phyloP scores from a whole-genome alignment of 2,888 invertebrate species.

The Ormyrus rosae region DNA sequence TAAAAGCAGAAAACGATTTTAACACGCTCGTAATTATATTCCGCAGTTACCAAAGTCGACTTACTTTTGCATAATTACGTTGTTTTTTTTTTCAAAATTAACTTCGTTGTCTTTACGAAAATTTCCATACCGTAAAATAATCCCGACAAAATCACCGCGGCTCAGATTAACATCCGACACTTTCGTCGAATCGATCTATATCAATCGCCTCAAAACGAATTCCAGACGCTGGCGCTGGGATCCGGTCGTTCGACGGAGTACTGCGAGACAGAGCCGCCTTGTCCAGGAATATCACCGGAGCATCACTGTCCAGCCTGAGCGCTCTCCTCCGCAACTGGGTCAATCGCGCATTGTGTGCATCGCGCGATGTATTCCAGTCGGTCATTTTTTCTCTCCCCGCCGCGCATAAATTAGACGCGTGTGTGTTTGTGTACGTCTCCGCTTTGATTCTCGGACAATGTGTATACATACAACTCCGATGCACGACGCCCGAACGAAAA shows the following conservation, averaged over 20 bases:
- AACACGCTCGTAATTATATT: too few relatives aligned
- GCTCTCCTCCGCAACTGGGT: conserved; percentile 29
- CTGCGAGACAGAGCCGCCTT: conserved; percentile 23
- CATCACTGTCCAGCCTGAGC: conserved; percentile 3
- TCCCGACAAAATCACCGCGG: too few relatives aligned
- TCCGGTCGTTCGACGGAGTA: conserved; percentile 17
- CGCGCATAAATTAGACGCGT: conserved; percentile 7
- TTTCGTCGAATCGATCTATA: too few relatives aligned
- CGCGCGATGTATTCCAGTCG: conserved; percentile 30
- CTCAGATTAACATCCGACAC: too few relatives aligned
- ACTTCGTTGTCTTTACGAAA: too few relatives aligned
- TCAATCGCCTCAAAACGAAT: background rate
- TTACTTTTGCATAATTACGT: too few relatives aligned
- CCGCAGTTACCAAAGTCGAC: too few relatives aligned
- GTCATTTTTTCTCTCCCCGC: conserved; percentile 24
- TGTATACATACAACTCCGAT: background rate
- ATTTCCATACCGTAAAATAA: too few relatives aligned
- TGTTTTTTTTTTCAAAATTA: too few relatives aligned
- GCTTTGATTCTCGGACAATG: conserved; percentile 1
- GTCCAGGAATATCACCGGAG: conserved; percentile 6
- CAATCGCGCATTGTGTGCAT: conserved; percentile 52
- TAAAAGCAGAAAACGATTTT: too few relatives aligned
- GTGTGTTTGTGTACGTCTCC: conserved; percentile 11
- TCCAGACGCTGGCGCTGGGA: conserved; percentile 38
- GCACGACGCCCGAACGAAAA: conserved; percentile 23